Conservation (phyloP, 2,113 vertebrate genomes). For the Vimba vimba region DNA sequence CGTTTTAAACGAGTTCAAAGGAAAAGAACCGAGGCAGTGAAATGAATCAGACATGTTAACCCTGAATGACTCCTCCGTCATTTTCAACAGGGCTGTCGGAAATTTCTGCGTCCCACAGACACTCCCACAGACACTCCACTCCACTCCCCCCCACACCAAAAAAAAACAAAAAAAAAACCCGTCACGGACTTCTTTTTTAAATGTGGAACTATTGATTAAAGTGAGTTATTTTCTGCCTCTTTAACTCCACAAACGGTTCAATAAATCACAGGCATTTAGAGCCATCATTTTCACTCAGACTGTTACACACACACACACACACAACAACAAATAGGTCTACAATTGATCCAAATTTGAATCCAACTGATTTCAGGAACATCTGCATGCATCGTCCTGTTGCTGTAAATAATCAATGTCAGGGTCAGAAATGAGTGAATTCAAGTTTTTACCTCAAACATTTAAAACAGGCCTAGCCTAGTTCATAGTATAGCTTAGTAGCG, state of each 20-base stretch:
- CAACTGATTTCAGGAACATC: neutral
- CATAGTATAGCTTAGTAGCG: too few species aligned
- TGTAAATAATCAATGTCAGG: neutral
- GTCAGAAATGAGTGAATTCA: neutral
- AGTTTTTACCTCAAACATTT: neutral
- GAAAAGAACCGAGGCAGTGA: neutral
- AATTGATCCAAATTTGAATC: too few species aligned
- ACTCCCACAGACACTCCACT: neutral
- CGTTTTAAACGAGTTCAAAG: neutral
- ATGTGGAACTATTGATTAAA: neutral
- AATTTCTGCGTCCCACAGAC: conserved; percentile 1
- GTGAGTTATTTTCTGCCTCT: neutral
- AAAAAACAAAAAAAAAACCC: too few species aligned
- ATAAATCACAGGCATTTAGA: neutral
- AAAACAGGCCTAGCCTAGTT: neutral
- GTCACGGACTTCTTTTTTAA: neutral
- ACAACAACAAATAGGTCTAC: too few species aligned
- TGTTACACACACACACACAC: neutral
- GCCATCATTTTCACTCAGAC: neutral
- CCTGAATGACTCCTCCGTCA: neutral
- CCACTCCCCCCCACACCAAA: too few species aligned
- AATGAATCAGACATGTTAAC: neutral
- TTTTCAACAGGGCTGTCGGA: neutral
- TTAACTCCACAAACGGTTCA: conserved; percentile 17
- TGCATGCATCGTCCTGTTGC: neutral